Evolutionary conservation across 2,797 vertebrate species (phyloP).

Genomic region (Lindbergichthys nudifrons): DNA sequence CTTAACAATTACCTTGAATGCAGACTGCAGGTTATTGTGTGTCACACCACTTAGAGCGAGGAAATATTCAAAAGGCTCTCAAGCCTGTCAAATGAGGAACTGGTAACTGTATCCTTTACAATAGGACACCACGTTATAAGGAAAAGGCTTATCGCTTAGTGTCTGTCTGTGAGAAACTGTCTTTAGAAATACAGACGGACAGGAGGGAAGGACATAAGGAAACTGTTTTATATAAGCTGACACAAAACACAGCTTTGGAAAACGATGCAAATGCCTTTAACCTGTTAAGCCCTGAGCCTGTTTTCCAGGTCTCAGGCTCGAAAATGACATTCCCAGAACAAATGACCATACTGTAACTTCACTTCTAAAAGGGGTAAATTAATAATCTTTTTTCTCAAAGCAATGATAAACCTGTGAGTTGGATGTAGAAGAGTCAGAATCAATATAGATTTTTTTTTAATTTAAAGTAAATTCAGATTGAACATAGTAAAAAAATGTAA

Average conservation of each 20-base stretch:
- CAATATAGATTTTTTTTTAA: too few relatives aligned
- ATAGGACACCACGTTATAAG: conserved; percentile 18
- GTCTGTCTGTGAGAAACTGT: conserved; percentile 10
- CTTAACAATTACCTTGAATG: conserved; percentile 64
- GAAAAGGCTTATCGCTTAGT: conserved; percentile 1
- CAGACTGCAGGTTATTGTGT: conserved; percentile 61
- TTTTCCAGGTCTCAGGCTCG: too few relatives aligned
- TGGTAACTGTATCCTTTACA: conserved; percentile 61
- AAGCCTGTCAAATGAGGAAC: conserved; percentile 37
- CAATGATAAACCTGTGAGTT: too few relatives aligned
- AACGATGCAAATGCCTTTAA: too few relatives aligned
- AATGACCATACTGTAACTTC: too few relatives aligned
- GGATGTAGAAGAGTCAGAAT: too few relatives aligned
- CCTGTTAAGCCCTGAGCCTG: too few relatives aligned
- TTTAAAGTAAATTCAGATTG: too few relatives aligned
- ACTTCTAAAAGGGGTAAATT: too few relatives aligned
- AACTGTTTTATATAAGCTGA: background rate
- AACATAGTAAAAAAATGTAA: too few relatives aligned
- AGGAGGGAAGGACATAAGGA: background rate
- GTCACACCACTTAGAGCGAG: conserved; percentile 63
- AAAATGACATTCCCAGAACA: too few relatives aligned
- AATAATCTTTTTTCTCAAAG: too few relatives aligned
- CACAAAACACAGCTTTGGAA: background rate
- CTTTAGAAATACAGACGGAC: conserved; percentile 3
- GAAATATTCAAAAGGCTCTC: conserved; percentile 48